These are phyloP conservation scores for Cantharis rufa DNA, from an alignment of 2,888 invertebrate species.

Conservation along the genomic window DNA sequence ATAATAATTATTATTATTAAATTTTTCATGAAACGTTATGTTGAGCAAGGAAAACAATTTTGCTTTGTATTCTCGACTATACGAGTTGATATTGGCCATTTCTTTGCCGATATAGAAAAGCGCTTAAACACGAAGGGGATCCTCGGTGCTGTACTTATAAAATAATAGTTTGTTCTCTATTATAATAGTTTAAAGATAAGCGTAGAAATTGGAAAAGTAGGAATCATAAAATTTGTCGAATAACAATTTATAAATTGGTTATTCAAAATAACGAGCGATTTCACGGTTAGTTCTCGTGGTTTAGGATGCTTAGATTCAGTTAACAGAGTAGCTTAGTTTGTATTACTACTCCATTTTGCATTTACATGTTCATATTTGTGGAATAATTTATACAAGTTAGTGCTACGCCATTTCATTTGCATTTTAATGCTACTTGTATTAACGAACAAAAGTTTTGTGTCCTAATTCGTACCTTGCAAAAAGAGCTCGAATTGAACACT, in stretches of 20 bases:
- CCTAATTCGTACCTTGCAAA: constrained; percentile 4
- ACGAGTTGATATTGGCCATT: neutral
- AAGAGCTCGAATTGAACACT: neutral
- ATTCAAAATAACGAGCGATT: constrained; percentile 14
- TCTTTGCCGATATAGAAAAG: neutral
- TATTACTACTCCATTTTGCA: constrained; percentile 18
- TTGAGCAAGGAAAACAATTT: no score
- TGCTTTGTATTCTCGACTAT: neutral
- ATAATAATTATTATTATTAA: no score
- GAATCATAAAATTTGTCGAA: neutral
- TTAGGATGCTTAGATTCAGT: constrained; percentile 14
- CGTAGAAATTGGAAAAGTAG: neutral
- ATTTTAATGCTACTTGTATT: constrained; percentile 15
- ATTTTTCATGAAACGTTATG: no score
- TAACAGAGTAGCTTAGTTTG: constrained; percentile 17
- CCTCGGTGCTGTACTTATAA: neutral
- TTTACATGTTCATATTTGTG: constrained; percentile 23
- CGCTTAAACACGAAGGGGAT: neutral
- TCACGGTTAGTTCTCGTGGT: constrained; percentile 11
- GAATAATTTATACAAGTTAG: constrained; percentile 15
- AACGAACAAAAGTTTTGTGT: constrained; percentile 9
- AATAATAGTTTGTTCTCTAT: neutral
- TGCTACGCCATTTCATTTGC: constrained; percentile 15
- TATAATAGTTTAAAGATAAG: neutral
- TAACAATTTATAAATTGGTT: constrained; percentile 6